Conservation (phyloP, 2,797 vertebrate species). For the Sylvilagus floridanus region DNA sequence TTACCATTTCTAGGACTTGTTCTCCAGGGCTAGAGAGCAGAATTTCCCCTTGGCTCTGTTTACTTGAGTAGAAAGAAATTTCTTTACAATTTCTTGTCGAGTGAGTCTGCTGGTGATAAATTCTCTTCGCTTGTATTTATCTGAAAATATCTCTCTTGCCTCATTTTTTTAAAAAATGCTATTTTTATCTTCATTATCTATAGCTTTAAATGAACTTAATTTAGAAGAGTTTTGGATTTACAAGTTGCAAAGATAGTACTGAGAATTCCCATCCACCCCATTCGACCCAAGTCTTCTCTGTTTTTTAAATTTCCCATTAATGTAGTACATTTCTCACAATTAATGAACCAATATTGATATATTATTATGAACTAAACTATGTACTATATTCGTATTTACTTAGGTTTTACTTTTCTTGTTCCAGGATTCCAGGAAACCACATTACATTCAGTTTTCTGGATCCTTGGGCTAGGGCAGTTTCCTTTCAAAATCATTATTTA, state of each 20-base stretch:
- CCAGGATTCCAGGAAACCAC: too few relatives aligned
- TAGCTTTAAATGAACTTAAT: neutral
- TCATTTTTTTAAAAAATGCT: neutral
- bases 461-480: too few relatives aligned
- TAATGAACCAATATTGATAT: too few relatives aligned
- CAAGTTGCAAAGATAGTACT: neutral
- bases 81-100: neutral
- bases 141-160: neutral
- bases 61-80: conserved; percentile 7
- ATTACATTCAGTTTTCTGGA: too few relatives aligned
- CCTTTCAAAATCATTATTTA: too few relatives aligned
- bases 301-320: too few relatives aligned
- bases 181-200: neutral
- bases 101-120: neutral
- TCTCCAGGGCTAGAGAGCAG: neutral
- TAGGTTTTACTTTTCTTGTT: too few relatives aligned
- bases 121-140: neutral
- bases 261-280: too few relatives aligned
- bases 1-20: neutral
- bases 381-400: too few relatives aligned
- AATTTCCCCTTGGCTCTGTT: neutral
- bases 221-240: neutral
- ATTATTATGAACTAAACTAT: too few relatives aligned
- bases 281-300: too few relatives aligned
- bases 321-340: too few relatives aligned